Evolutionary conservation across 2,888 invertebrate species (phyloP).

Genomic region (Melinaea marsaeus): DNA sequence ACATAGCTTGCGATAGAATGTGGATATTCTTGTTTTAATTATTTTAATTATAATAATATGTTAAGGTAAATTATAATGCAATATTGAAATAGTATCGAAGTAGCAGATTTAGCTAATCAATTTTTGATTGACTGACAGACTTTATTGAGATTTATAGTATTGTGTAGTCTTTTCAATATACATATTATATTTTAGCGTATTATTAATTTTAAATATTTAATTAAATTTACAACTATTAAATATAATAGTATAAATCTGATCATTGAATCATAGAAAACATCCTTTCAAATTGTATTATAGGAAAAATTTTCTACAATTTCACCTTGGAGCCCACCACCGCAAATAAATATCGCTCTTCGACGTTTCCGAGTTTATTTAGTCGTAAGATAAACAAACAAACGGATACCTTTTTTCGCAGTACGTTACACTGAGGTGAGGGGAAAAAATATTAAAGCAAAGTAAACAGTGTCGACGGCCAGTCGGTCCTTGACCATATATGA

Average conservation of each 20-base stretch:
- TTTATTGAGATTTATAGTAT: no score
- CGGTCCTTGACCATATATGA: not conserved
- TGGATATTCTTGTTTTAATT: no score
- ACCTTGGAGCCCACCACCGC: constrained; percentile 15
- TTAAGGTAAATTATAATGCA: not conserved
- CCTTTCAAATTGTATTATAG: not conserved
- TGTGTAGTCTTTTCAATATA: no score
- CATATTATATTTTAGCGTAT: no score
- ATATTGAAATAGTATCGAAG: no score
- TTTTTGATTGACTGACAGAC: no score
- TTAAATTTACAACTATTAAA: no score
- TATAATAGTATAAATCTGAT: no score
- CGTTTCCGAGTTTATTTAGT: constrained; percentile 22
- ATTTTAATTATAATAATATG: no score
- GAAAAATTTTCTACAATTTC: constrained; percentile 3
- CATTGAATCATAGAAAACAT: not conserved
- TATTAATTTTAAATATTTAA: no score
- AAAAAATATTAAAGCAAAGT: constrained; percentile 15
- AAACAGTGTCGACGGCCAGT: constrained; percentile 9
- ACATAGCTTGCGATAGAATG: no score
- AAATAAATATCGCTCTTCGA: constrained; percentile 20
- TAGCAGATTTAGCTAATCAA: no score
- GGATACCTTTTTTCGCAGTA: constrained; percentile 11
- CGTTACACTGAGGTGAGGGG: constrained; percentile 13
- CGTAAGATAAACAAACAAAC: constrained; percentile 23